Conservation (phyloP, 2,888 invertebrate genomes). For the Tanytarsus gracilentus region DNA sequence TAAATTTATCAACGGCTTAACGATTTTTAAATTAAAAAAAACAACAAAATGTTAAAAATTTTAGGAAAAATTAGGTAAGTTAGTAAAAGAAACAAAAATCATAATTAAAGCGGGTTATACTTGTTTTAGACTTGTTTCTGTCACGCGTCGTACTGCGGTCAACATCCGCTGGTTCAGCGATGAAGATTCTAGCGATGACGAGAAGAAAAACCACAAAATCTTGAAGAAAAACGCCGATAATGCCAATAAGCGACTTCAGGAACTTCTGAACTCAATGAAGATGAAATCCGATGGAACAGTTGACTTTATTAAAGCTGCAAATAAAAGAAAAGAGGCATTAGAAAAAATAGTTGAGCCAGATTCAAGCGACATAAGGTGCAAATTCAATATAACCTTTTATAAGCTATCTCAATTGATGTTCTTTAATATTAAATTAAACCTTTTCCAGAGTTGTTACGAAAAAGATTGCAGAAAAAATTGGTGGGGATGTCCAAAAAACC, state of each 20-base stretch:
- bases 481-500: conserved; percentile 54
- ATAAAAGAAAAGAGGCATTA: conserved; percentile 28
- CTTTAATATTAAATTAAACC: too few relatives aligned
- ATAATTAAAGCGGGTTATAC: neutral
- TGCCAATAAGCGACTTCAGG: conserved; percentile 37
- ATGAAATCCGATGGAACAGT: conserved; percentile 32
- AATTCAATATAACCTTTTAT: too few relatives aligned
- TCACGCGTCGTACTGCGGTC: neutral
- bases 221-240: neutral
- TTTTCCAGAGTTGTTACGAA: conserved; percentile 49
- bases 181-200: conserved; percentile 9
- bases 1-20: too few relatives aligned
- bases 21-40: conserved; percentile 16
- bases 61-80: neutral
- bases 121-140: neutral
- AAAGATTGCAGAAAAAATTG: conserved; percentile 59
- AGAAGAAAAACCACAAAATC: conserved; percentile 10
- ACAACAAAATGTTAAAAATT: conserved; percentile 3
- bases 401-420: too few relatives aligned
- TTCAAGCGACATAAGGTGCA: conserved; percentile 35
- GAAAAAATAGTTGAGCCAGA: conserved; percentile 30
- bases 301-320: conserved; percentile 31
- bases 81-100: neutral
- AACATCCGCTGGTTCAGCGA: conserved; percentile 18
- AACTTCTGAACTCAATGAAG: conserved; percentile 40